Evolutionary conservation across 2,888 invertebrate genomes (phyloP), one percentile per base, ranked within the genome.

Genomic region (Atrina japonica): DNA sequence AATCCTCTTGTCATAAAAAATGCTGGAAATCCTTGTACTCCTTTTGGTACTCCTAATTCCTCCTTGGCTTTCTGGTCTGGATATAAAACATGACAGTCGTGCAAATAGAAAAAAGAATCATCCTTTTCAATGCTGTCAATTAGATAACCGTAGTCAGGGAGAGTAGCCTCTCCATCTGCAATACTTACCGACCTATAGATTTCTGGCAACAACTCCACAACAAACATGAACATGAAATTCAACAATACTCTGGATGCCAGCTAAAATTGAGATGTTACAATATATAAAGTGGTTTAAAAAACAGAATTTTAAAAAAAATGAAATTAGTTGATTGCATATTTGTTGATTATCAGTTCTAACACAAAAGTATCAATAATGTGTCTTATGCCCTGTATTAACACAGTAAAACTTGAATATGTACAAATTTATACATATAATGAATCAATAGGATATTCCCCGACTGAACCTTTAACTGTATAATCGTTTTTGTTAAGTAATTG

Each of bases 141-240:
- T 25, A 60, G 11, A 43, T 9, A 43, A 2, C 25, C 7, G 16
- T 16, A 59, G 43, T 41, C 45, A 23, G 59, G 59, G 25, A 45
- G 45, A 18, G 1, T 23, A 7, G 59, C 59, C 25, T 59, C 59
- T 14, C 45, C n/a, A 21, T 56, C 56, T 2, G 40, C 18, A 2
- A 56, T 40, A 56, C 56, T 16, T 23, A 56, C 56, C 56, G n/a
- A n/a, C 18, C 55, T 47, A 21, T n/a, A 6, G 21, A 47, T n/a
- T 16, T 47, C 18, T 35, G 35, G 35, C 21, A 47, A 16, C 47
- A 47, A 9, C n/a, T 18, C 47, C n/a, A 18, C 47, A n/a, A 18
- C 47, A 47, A 6, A 47, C 47, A 18, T 6, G 47, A n/a, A 21
- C 47, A 47, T 5, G 7, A 47, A 18, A 47, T 18, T 16, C 47